Percentiles rank a stretch among this genome's conserved stretches.
Conservation (phyloP, 2,888 invertebrate species). For the Thymelicus sylvestris region DNA sequence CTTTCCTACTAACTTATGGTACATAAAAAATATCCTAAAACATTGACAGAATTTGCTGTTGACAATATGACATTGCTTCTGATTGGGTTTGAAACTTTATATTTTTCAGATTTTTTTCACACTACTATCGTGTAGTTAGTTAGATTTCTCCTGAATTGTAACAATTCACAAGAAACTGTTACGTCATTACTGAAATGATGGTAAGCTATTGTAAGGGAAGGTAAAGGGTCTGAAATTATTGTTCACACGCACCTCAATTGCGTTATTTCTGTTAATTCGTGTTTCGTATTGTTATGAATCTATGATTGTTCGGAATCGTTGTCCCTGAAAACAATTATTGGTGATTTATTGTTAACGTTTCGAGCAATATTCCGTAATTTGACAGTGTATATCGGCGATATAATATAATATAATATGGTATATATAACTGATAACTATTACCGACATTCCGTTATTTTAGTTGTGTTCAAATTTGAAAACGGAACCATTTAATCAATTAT, state of each 20-base stretch:
- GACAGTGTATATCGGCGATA: background rate
- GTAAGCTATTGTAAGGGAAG: conserved; percentile 13
- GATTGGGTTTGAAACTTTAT: too few relatives aligned
- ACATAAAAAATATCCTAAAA: too few relatives aligned
- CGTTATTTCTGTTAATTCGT: conserved; percentile 26
- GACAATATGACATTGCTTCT: too few relatives aligned
- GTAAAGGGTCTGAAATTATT: conserved; percentile 14
- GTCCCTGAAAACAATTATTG: conserved; percentile 28
- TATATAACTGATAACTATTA: too few relatives aligned
- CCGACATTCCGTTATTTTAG: too few relatives aligned
- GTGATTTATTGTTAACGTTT: conserved; percentile 20
- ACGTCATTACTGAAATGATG: conserved; percentile 10
- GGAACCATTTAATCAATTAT: too few relatives aligned
- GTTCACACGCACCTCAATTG: conserved; percentile 14
- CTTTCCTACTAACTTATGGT: too few relatives aligned
- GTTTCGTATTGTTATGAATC: conserved; percentile 19
- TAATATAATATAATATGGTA: too few relatives aligned
- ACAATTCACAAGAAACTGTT: background rate
- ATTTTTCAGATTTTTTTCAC: too few relatives aligned
- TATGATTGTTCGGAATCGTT: conserved; percentile 20
- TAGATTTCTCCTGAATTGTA: background rate
- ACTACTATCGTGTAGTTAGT: too few relatives aligned
- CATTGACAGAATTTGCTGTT: too few relatives aligned
- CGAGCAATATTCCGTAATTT: conserved; percentile 11
- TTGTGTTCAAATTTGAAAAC: too few relatives aligned